Conservation (phyloP, 1,140 invertebrate species). For the Zaprionus gabonicus region DNA sequence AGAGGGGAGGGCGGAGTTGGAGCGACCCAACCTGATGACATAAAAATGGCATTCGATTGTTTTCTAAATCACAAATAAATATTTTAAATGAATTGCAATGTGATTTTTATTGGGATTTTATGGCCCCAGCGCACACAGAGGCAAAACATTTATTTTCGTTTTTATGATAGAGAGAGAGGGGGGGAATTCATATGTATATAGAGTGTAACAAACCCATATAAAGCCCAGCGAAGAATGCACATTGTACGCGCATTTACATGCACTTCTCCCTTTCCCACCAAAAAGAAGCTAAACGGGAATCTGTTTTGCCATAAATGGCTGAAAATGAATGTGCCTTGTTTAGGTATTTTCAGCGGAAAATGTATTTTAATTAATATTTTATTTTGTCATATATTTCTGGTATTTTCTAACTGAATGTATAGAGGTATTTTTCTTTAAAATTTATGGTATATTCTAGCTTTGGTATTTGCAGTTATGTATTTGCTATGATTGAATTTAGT, state of each 20-base stretch:
- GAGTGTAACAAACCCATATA: conserved; percentile 21
- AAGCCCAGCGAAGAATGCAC: not conserved
- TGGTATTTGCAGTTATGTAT: no score
- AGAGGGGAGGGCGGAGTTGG: no score
- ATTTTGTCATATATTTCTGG: not conserved
- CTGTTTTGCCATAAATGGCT: not conserved
- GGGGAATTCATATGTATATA: conserved; percentile 4
- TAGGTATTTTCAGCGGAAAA: not conserved
- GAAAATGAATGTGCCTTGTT: not conserved
- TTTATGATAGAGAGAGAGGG: conserved; percentile 5
- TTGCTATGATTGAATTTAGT: no score
- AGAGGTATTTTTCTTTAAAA: no score
- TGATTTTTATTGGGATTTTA: conserved; percentile 43
- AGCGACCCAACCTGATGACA: conserved; percentile 20
- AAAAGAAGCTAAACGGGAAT: not conserved
- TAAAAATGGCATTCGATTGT: conserved; percentile 58
- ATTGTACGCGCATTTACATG: not conserved
- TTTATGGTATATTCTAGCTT: no score
- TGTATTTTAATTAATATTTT: not conserved
- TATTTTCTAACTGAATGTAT: no score
- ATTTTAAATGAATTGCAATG: conserved; percentile 69
- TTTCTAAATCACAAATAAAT: conserved; percentile 73
- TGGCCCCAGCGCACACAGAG: conserved; percentile 10
- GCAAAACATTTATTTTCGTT: conserved; percentile 36
- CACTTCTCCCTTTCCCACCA: not conserved